Evolutionary conservation across 2,888 invertebrate species (phyloP).

Genomic region (Conomelus anceps): DNA sequence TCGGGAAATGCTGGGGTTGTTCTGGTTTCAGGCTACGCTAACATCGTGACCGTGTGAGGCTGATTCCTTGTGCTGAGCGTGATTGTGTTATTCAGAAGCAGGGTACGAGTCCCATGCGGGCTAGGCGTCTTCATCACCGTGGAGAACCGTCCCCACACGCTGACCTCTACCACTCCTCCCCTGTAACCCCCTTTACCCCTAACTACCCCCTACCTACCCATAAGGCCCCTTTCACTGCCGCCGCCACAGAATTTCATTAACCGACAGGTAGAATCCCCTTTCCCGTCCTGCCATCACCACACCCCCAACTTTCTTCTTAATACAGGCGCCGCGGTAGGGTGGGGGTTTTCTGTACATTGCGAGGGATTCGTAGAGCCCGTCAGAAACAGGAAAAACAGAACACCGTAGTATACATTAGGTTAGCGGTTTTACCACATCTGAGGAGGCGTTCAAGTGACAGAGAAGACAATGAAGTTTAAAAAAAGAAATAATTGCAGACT

Average conservation of each 20-base stretch:
- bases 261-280: slow-evolving; percentile 4
- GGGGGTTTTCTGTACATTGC: background rate
- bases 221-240: background rate
- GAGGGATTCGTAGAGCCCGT: background rate
- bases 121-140: background rate
- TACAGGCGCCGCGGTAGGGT: background rate
- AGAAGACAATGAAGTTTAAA: background rate
- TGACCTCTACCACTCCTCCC: background rate
- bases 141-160: background rate
- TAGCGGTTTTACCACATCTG: background rate
- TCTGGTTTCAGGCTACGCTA: too few species aligned
- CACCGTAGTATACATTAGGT: background rate
- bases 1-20: background rate
- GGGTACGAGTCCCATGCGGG: background rate
- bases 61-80: background rate
- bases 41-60: background rate
- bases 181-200: too few species aligned
- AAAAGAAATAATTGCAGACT: background rate
- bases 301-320: background rate
- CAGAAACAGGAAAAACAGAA: background rate
- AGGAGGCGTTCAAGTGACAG: background rate
- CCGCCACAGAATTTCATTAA: slow-evolving; percentile 11
- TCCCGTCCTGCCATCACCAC: too few species aligned
- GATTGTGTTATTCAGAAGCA: background rate
- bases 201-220: background rate